Evolutionary conservation across 2,888 invertebrate species (phyloP).

Genomic region (Aphelenchoides bicaudatus): DNA sequence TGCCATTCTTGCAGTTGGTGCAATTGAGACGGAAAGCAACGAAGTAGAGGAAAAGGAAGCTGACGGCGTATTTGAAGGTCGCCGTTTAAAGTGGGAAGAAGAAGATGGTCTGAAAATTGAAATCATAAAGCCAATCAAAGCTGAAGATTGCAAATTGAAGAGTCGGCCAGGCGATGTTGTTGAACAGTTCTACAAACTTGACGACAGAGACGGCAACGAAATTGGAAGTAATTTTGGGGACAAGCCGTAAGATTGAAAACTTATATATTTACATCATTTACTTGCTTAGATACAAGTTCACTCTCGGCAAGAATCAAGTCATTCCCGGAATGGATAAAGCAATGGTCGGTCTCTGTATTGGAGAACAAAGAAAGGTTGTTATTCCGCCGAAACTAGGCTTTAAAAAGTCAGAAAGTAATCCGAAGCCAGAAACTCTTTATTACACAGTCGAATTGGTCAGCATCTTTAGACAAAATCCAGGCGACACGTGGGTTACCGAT

Average conservation of each 20-base stretch:
- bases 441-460: constrained; percentile 59
- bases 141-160: constrained; percentile 57
- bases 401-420: constrained; percentile 42
- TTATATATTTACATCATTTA: too few relatives aligned
- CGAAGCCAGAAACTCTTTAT: constrained; percentile 56
- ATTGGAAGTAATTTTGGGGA: constrained; percentile 59
- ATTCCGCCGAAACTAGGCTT: constrained; percentile 57
- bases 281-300: constrained; percentile 59
- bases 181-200: constrained; percentile 58
- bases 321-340: constrained; percentile 55
- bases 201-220: constrained; percentile 58
- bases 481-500: constrained; percentile 55
- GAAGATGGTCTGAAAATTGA: constrained; percentile 53
- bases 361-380: constrained; percentile 59
- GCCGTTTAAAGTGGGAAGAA: constrained; percentile 53
- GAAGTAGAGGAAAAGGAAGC: too few relatives aligned
- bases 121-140: constrained; percentile 55
- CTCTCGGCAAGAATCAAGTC: constrained; percentile 55
- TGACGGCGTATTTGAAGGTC: constrained; percentile 38
- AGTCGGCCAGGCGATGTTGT: too few relatives aligned
- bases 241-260: too few relatives aligned
- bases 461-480: constrained; percentile 55
- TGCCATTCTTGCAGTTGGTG: too few relatives aligned
- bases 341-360: constrained; percentile 41
- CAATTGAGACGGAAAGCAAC: too few relatives aligned